Conservation (phyloP, 2,797 vertebrate genomes). For the Macropus fuliginosus region DNA sequence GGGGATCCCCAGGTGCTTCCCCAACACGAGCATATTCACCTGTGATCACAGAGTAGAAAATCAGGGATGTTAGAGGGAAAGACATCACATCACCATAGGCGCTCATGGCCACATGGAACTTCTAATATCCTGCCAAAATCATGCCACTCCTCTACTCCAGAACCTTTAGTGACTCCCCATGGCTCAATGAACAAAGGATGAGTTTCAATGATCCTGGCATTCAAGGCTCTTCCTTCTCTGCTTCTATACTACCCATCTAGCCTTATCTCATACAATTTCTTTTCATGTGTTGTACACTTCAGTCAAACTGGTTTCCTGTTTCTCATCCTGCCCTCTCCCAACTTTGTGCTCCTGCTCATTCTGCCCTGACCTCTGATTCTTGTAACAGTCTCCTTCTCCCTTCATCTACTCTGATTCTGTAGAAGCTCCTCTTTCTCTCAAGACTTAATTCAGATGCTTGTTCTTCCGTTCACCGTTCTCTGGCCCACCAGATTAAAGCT, state of each 20-base stretch:
- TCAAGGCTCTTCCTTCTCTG: neutral
- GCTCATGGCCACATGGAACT: neutral
- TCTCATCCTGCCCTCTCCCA: neutral
- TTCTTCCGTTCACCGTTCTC: neutral
- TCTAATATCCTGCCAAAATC: neutral
- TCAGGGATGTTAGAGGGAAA: neutral
- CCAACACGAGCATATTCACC: slow-evolving; percentile 94
- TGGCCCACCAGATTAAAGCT: neutral
- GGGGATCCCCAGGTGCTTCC: slow-evolving; percentile 89
- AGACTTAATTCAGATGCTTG: neutral
- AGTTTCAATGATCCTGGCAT: neutral
- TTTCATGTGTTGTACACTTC: neutral
- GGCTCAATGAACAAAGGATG: neutral
- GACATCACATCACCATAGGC: neutral
- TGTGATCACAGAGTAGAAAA: slow-evolving; percentile 58
- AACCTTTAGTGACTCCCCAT: neutral
- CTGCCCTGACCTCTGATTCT: neutral
- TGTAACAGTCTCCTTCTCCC: neutral
- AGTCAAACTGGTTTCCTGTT: neutral
- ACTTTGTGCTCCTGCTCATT: neutral
- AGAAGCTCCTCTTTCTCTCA: neutral
- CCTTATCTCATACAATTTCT: neutral
- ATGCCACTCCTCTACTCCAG: neutral
- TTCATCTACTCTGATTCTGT: neutral
- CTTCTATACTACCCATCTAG: neutral